Conservation (phyloP, 2,888 invertebrate species). For the Orthonevra nobilis region DNA sequence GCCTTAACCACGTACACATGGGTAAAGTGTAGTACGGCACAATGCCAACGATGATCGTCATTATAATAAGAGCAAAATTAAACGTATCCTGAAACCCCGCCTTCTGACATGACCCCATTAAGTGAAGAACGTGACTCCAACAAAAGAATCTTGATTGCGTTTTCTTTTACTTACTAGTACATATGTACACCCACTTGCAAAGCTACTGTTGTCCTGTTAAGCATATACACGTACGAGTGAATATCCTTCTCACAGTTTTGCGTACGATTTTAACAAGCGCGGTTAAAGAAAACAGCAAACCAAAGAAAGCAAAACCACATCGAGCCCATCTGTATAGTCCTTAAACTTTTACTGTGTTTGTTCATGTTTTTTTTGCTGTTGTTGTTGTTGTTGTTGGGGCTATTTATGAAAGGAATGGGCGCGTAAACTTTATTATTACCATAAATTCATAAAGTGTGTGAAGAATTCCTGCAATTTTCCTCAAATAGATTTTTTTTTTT, state of each 20-base stretch:
- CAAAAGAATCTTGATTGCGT: slow-evolving; percentile 58
- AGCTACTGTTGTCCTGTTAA: neutral
- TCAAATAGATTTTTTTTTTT: slow-evolving; percentile 2
- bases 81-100: slow-evolving; percentile 45
- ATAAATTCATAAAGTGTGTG: slow-evolving; percentile 55
- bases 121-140: slow-evolving; percentile 48
- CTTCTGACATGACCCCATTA: slow-evolving; percentile 60
- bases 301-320: slow-evolving; percentile 4
- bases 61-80: slow-evolving; percentile 39
- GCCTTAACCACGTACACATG: slow-evolving; percentile 5
- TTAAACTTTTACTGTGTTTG: slow-evolving; percentile 29
- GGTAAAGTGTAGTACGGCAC: neutral
- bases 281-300: slow-evolving; percentile 16
- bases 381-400: slow-evolving; percentile 21
- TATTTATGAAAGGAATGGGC: slow-evolving; percentile 40
- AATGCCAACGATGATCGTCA: slow-evolving; percentile 25
- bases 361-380: slow-evolving; percentile 13
- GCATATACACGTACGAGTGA: slow-evolving; percentile 1
- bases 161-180: slow-evolving; percentile 25
- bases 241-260: slow-evolving; percentile 36
- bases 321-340: slow-evolving; percentile 47
- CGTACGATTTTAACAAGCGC: slow-evolving; percentile 36
- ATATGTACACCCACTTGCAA: slow-evolving; percentile 11
- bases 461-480: slow-evolving; percentile 18
- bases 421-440: slow-evolving; percentile 48